Evolutionary conservation across 2,113 vertebrate genomes (phyloP), one percentile per base, ranked within the genome.

Genomic region (Seriola rivoliana): DNA sequence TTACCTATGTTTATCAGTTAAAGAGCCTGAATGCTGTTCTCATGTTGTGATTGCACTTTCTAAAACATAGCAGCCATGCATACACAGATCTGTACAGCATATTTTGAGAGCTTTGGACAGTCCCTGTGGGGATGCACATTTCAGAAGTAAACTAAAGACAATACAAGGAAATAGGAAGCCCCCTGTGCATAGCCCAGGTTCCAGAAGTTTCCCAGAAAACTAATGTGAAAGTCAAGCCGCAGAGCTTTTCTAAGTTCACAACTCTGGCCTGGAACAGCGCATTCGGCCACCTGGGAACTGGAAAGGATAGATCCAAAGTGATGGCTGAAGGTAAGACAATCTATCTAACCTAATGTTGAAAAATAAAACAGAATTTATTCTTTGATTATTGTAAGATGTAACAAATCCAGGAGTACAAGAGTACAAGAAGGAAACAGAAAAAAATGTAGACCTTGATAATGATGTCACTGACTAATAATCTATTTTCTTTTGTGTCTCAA

Each of bases 81-180:
- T 9, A 44, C 1, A 23, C 54, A 66, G 40, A 50, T 4, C 40
- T 34, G 4, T 40, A 63, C 21, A 59, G 29, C 25, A 40, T 55
- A 64, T 52, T 65, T 50, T 32, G 50, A 44, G 44, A 44, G 11
- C 11, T 10, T 50, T 0, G 5, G 58, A 72, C 48, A 62, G 79
- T 75, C 36, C 74, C 50, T 58, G 36, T 63, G 19, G 69, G 71
- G 73, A 85, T 82, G 64, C 44, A 65, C 67, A 42, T 87, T 80
- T 70, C 57, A 85, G 9, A 87, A 29, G 62, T 63, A 80, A 84
- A 68, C 83, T 32, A 50, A 77, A 89, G 73, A 94, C 93, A 94
- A 94, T 94, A 71, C 82, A 88, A 90, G 93, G 93, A 94, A 94
- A 89, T 91, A 88, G 93, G 93, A 94, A 91, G 82, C 87, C n/a